Conservation (phyloP, 2,797 vertebrate genomes). For the Pseudotriccus pelzelni region DNA sequence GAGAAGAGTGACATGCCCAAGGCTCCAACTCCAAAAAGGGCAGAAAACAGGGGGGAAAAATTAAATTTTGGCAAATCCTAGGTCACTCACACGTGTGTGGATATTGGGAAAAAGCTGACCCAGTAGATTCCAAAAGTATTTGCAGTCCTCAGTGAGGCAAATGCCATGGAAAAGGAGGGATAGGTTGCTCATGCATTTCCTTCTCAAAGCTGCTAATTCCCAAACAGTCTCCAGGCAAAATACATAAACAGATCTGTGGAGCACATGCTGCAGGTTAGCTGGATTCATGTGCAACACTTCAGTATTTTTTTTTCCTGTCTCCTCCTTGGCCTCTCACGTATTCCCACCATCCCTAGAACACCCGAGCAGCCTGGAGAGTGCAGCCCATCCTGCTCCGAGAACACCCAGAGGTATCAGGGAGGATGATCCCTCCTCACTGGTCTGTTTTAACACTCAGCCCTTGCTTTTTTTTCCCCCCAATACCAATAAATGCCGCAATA, state of each 20-base stretch:
- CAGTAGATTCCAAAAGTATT: not conserved
- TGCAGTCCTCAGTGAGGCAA: not conserved
- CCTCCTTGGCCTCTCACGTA: not conserved
- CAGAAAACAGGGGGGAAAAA: not conserved
- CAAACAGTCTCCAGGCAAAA: not conserved
- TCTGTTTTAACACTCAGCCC: not conserved
- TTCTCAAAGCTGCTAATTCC: not conserved
- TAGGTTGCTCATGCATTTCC: not conserved
- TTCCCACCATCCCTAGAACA: not conserved
- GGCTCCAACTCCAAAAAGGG: not conserved
- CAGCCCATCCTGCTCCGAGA: not conserved
- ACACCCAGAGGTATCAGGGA: not conserved
- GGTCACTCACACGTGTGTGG: not conserved
- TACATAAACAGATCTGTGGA: not conserved
- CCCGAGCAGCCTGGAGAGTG: fast-evolving
- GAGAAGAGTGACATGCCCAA: not conserved
- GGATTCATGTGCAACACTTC: not conserved
- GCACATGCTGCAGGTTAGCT: not conserved
- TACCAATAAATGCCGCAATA: not conserved
- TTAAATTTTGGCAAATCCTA: not conserved
- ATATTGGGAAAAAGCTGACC: not conserved
- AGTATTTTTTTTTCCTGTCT: too few species aligned
- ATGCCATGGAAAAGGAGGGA: not conserved
- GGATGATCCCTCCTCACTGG: not conserved
- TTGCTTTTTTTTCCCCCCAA: not conserved